Percentiles rank a stretch among this genome's conserved stretches.
phyloP scores from a whole-genome alignment of 2,888 invertebrate genomes.

The Parnassius glacialis region DNA sequence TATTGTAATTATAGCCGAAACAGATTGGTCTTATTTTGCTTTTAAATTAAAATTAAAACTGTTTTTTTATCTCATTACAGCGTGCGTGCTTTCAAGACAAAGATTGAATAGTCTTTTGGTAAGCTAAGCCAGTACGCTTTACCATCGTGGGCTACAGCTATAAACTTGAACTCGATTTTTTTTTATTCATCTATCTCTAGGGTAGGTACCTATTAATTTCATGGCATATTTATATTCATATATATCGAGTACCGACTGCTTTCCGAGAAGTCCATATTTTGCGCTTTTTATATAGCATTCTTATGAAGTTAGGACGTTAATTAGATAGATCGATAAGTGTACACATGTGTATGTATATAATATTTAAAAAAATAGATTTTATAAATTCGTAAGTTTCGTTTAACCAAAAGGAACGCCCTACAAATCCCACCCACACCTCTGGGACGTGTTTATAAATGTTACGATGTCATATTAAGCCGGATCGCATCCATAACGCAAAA shows the following conservation, averaged over 20 bases:
- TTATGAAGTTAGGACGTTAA: background rate
- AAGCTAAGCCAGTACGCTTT: no score
- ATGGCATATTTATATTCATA: no score
- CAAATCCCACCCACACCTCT: background rate
- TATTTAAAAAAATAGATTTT: background rate
- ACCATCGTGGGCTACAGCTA: no score
- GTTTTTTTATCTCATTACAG: no score
- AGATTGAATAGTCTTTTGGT: no score
- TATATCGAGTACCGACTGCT: background rate
- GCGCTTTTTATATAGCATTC: background rate
- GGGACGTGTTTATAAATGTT: background rate
- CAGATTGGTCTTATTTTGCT: no score
- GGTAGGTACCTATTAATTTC: background rate
- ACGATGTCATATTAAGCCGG: background rate
- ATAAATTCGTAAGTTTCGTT: background rate
- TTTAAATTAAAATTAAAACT: no score
- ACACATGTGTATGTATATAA: background rate
- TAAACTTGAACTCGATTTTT: no score
- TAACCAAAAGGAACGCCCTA: background rate
- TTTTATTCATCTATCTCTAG: background rate
- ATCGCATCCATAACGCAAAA: slow-evolving; percentile 4
- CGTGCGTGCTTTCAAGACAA: no score
- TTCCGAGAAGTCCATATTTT: background rate
- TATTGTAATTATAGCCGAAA: no score
- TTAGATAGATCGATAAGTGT: no score